phyloP scores from a whole-genome alignment of 2,888 invertebrate species.

The Zygaena filipendulae region DNA sequence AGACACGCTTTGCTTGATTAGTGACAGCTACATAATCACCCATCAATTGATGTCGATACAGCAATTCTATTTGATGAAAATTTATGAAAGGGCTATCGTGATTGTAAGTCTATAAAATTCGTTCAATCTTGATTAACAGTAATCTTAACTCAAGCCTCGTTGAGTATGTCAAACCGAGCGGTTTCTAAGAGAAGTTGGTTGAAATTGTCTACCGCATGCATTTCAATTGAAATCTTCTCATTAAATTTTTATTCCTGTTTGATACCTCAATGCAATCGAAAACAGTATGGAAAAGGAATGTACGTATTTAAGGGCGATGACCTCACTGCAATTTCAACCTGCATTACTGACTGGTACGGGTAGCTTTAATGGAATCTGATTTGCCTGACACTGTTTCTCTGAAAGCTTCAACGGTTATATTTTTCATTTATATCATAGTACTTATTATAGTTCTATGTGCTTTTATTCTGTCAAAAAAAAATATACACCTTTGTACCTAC shows the following conservation, averaged over 20 bases:
- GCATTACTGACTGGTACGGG: no score
- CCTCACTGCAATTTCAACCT: slow-evolving; percentile 25
- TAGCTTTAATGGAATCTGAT: no score
- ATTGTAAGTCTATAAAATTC: slow-evolving; percentile 37
- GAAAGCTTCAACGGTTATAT: no score
- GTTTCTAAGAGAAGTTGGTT: no score
- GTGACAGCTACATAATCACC: slow-evolving; percentile 38
- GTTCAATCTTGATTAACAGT: slow-evolving; percentile 24
- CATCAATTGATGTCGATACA: slow-evolving; percentile 37
- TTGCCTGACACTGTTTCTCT: no score
- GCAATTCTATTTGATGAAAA: slow-evolving; percentile 41
- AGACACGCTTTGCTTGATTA: no score
- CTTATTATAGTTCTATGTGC: no score
- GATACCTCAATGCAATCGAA: slow-evolving; percentile 31
- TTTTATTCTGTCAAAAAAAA: no score
- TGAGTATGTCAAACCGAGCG: slow-evolving; percentile 31
- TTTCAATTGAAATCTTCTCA: slow-evolving; percentile 32
- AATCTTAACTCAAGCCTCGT: slow-evolving; percentile 26
- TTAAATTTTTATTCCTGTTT: slow-evolving; percentile 35
- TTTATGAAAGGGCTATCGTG: slow-evolving; percentile 37
- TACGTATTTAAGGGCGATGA: slow-evolving; percentile 34
- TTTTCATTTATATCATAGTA: no score
- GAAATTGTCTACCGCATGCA: no score
- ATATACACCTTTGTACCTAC: no score
- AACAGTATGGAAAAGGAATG: slow-evolving; percentile 37